phyloP scores from a whole-genome alignment of 2,888 invertebrate genomes.

The Harpalus rufipes region DNA sequence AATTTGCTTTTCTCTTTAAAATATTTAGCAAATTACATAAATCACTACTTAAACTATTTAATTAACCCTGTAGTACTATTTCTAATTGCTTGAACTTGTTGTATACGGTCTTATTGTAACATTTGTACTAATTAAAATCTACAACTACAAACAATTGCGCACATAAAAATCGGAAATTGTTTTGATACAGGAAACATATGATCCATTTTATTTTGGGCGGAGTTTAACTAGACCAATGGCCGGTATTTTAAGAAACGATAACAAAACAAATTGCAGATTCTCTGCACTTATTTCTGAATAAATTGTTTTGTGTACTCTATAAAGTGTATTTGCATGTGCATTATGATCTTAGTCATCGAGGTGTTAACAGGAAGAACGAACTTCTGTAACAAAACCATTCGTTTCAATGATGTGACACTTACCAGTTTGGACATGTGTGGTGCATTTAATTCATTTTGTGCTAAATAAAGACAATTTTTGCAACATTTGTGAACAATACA shows the following conservation, averaged over 20 bases:
- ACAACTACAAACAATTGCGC: slow-evolving; percentile 54
- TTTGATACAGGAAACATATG: slow-evolving; percentile 71
- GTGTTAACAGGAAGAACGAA: slow-evolving; percentile 33
- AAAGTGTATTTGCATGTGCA: slow-evolving; percentile 31
- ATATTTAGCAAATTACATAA: slow-evolving; percentile 33
- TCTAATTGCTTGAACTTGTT: background rate
- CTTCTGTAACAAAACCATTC: slow-evolving; percentile 1
- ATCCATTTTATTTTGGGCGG: slow-evolving; percentile 69
- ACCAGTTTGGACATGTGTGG: slow-evolving; percentile 27
- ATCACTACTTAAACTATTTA: slow-evolving; percentile 17
- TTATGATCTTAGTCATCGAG: slow-evolving; percentile 7
- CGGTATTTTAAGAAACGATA: slow-evolving; percentile 68
- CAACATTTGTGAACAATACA: background rate
- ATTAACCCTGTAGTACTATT: slow-evolving; percentile 8
- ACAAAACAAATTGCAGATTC: slow-evolving; percentile 64
- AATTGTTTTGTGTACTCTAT: slow-evolving; percentile 42
- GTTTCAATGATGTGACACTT: slow-evolving; percentile 47
- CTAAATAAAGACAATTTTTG: slow-evolving; percentile 28
- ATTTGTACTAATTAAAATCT: slow-evolving; percentile 16
- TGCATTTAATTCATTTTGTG: slow-evolving; percentile 32
- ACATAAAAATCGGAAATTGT: slow-evolving; percentile 67
- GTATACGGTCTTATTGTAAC: background rate
- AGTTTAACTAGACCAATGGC: slow-evolving; percentile 67
- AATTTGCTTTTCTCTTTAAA: slow-evolving; percentile 56
- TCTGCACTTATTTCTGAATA: slow-evolving; percentile 44